A percentile compares a stretch with the other conserved stretches of the same genome.
Evolutionary conservation across 2,797 vertebrate genomes (phyloP).

Genomic region (Sylvia borin): DNA sequence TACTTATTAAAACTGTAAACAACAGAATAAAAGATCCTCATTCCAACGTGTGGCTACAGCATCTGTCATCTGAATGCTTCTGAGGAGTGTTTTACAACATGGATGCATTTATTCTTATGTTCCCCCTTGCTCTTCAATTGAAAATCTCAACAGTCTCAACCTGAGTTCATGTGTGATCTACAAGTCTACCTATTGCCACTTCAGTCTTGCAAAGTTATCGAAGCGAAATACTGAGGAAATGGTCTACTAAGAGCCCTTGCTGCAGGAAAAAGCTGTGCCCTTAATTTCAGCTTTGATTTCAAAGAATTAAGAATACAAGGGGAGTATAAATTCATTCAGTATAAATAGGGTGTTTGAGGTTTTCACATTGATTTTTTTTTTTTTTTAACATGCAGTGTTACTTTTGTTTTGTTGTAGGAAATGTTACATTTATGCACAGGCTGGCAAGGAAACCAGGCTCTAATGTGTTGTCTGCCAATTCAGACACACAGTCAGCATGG

Average conservation of each 20-base stretch:
- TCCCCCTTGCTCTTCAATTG: not conserved
- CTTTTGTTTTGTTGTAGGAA: constrained; percentile 41
- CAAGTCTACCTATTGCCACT: not conserved
- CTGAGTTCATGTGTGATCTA: not conserved
- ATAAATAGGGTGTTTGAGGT: not conserved
- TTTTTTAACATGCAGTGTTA: not conserved
- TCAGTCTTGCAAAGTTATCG: not conserved
- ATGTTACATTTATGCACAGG: constrained; percentile 12
- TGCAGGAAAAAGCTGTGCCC: not conserved
- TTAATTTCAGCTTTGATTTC: not conserved
- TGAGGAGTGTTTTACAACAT: not conserved
- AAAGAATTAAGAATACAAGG: not conserved
- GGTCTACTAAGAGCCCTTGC: not conserved
- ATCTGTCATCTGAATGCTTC: not conserved
- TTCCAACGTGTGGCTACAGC: not conserved
- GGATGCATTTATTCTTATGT: not conserved
- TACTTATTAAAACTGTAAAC: constrained; percentile 27
- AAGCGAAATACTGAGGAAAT: not conserved
- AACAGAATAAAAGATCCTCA: not conserved
- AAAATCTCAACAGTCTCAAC: not conserved
- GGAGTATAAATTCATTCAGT: not conserved
- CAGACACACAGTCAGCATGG: not conserved
- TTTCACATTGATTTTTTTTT: not conserved
- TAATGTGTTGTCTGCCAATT: not conserved
- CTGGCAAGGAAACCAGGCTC: constrained; percentile 54